These are phyloP conservation scores for Leptinotarsa defecta DNA, from an alignment of 1,140 invertebrate genomes.

Conservation along the genomic window DNA sequence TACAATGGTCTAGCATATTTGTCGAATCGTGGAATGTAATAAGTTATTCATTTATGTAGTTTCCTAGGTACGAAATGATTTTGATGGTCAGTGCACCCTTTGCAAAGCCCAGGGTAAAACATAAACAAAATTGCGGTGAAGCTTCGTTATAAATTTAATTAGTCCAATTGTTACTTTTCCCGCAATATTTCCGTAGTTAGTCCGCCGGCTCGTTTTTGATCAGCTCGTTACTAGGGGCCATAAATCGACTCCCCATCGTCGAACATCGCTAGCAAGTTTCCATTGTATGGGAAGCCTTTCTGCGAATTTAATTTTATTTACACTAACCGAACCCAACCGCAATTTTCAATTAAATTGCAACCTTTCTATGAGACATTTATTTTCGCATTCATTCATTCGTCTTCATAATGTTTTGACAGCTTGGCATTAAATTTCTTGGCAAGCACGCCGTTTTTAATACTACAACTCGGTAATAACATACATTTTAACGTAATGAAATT, in stretches of 20 bases:
- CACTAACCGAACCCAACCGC: constrained; percentile 7
- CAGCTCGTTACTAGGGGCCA: too few species aligned
- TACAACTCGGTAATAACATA: constrained; percentile 27
- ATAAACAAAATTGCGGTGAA: not conserved
- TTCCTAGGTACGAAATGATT: too few species aligned
- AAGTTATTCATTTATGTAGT: too few species aligned
- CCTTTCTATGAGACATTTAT: constrained; percentile 27
- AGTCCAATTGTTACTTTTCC: not conserved
- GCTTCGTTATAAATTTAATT: not conserved
- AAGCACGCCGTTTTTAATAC: constrained; percentile 26
- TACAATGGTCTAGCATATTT: too few species aligned
- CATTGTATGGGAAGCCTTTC: not conserved
- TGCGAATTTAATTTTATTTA: not conserved
- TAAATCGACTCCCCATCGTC: too few species aligned
- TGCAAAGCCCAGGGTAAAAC: too few species aligned
- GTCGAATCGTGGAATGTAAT: too few species aligned
- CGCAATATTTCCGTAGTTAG: not conserved
- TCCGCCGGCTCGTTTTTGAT: not conserved
- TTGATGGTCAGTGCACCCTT: too few species aligned
- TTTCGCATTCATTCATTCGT: constrained; percentile 26
- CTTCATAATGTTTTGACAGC: constrained; percentile 29
- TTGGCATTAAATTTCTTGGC: constrained; percentile 28
- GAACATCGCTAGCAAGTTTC: not conserved
- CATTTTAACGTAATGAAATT: constrained; percentile 30
- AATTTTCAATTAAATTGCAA: constrained; percentile 24